Evolutionary conservation across 2,888 invertebrate genomes (phyloP), one percentile per base, ranked within the genome.

Genomic region (Auanema sp.): DNA sequence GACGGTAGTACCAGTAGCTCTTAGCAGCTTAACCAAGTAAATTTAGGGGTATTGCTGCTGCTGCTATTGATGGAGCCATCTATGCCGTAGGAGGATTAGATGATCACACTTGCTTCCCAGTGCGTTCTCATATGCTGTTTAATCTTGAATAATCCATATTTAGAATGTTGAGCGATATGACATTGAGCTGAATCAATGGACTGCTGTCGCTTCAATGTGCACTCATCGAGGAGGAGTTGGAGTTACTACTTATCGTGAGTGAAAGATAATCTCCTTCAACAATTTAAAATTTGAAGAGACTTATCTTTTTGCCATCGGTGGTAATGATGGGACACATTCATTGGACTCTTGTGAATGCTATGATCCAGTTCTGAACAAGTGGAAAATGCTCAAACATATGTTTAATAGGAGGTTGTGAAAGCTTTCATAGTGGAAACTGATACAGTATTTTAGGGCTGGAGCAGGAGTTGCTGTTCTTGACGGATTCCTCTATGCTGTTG

Each of bases 31-130:
- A 43, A 12, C 12, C 43, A 12, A 43, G n/a, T 12, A 11, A 43
- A 49, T 61, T 61, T 23, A 64, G 87, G 59, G 87, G 87, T 14
- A 84, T 87, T 40, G 86, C 86, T n/a, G 82, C 87, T 43, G 86
- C 86, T 11, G 83, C 84, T 62, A 77, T 87, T 54, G 85, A 85
- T 21, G 84, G 85, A 11, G 86, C 86, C 5, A 84, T 87, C 54
- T 87, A 86, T 73, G 86, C 86, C 12, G 84, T 87, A 3, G 87
- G 87, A 16, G 87, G 87, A 6, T 77, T 87, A 52, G 87, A 87
- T 75, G 86, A 87, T 71, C 79, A 80, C 11, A 83, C 85, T 2
- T 87, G 87, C 73, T 87, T 85, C 76, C 84, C 84, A 71, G 84
- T 83, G 24, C 16, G 52, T 18, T 8, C 6, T 6, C n/a, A 24